phyloP scores from a whole-genome alignment of 2,797 vertebrate genomes.

The Lutjanus campechanus region DNA sequence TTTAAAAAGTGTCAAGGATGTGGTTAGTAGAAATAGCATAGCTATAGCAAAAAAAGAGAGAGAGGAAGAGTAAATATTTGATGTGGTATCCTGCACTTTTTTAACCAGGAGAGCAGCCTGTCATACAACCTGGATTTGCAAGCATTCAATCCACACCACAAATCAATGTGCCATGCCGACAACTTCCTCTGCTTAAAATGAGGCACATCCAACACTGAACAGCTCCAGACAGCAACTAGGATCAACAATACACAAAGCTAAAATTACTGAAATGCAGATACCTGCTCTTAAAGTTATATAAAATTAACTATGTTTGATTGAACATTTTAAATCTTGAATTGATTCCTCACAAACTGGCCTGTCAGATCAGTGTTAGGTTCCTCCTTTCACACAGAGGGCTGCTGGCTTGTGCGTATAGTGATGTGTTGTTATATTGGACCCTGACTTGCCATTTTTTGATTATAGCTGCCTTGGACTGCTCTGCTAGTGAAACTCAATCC shows the following conservation, averaged over 20 bases:
- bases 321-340: constrained; percentile 7
- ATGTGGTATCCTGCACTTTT: constrained; percentile 25
- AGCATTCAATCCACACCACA: constrained; percentile 14
- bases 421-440: neutral
- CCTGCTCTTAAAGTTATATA: neutral
- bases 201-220: neutral
- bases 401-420: neutral
- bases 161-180: constrained; percentile 17
- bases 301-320: constrained; percentile 7
- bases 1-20: neutral
- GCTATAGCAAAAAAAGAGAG: constrained; percentile 6
- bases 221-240: neutral
- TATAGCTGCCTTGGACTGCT: neutral
- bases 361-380: neutral
- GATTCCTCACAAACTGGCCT: constrained; percentile 9
- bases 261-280: constrained; percentile 5
- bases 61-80: constrained; percentile 25
- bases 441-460: constrained; percentile 7
- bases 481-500: neutral
- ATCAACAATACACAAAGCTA: constrained; percentile 5
- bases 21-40: neutral
- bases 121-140: constrained; percentile 23
- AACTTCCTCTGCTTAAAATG: constrained; percentile 24
- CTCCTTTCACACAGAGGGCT: neutral
- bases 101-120: constrained; percentile 11